These are phyloP conservation scores for Prunella himalayana DNA, from an alignment of 2,113 vertebrate genomes.

Conservation along the genomic window DNA sequence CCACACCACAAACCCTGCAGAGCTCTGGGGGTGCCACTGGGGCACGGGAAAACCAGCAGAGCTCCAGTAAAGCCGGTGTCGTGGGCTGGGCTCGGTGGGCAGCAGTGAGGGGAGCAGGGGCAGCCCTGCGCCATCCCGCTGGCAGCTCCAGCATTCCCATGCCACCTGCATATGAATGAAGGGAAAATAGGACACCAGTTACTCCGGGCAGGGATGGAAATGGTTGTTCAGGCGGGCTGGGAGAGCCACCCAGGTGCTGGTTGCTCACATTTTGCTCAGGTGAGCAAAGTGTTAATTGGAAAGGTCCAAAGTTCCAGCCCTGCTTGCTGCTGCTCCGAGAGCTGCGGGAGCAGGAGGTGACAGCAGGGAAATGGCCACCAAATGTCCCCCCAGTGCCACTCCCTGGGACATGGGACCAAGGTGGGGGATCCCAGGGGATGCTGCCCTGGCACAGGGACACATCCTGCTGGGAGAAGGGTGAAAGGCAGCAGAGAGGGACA, in stretches of 20 bases:
- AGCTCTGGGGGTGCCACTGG: too few relatives aligned
- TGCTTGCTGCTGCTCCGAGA: not conserved
- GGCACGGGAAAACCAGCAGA: not conserved
- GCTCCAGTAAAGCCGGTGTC: not conserved
- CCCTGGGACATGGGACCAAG: rapidly evolving
- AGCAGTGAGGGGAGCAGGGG: rapidly evolving
- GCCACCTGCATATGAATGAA: not conserved
- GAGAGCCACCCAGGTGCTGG: not conserved
- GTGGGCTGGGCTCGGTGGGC: rapidly evolving
- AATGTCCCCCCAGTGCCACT: not conserved
- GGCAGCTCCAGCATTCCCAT: not conserved
- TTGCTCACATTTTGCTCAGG: not conserved
- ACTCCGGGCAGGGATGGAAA: not conserved
- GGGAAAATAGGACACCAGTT: not conserved
- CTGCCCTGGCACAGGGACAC: rapidly evolving
- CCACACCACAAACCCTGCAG: not conserved
- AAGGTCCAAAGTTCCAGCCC: not conserved
- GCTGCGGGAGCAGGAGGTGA: not conserved
- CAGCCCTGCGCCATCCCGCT: not conserved
- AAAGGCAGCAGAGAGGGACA: not conserved
- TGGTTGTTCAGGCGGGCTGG: not conserved
- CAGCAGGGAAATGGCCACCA: not conserved
- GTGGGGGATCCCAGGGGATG: not conserved
- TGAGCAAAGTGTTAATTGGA: not conserved
- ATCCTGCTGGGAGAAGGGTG: rapidly evolving